Conservation (phyloP, 1,140 invertebrate species). For the Trichonephila clavipes region DNA sequence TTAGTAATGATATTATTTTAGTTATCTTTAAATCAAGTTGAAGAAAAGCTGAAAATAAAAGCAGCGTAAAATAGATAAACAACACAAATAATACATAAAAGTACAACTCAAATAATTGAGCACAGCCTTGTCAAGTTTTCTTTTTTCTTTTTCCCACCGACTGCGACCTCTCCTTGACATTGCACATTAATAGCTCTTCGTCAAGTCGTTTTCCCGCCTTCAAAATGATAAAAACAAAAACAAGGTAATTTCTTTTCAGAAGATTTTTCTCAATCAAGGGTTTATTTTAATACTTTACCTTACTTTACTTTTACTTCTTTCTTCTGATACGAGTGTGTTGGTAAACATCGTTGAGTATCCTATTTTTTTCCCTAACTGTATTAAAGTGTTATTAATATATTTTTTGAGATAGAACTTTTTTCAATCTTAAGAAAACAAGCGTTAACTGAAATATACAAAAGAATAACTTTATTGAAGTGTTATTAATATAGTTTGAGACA, state of each 20-base stretch:
- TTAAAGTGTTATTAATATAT: too few species aligned
- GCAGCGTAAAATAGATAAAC: not conserved
- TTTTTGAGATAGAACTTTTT: too few species aligned
- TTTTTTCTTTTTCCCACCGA: not conserved
- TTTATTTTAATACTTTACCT: too few species aligned
- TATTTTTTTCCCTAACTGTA: too few species aligned
- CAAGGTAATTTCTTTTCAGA: not conserved
- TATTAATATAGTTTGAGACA: too few species aligned
- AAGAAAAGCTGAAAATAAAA: not conserved
- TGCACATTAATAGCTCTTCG: constrained; percentile 14
- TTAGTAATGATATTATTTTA: not conserved
- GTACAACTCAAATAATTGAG: not conserved
- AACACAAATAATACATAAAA: not conserved
- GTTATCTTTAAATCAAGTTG: not conserved
- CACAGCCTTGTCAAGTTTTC: not conserved
- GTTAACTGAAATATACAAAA: too few species aligned
- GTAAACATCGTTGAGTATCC: too few species aligned
- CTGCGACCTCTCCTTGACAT: constrained; percentile 16
- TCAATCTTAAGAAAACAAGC: too few species aligned
- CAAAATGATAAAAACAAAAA: constrained; percentile 5
- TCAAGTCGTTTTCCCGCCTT: constrained; percentile 16
- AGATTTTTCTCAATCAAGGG: not conserved
- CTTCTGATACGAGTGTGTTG: too few species aligned
- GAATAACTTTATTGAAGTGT: too few species aligned
- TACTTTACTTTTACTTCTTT: too few species aligned